Percentiles rank a stretch among this genome's conserved stretches.
Conservation (phyloP, 2,113 vertebrate genomes). For the Oryzias curvinotus region DNA sequence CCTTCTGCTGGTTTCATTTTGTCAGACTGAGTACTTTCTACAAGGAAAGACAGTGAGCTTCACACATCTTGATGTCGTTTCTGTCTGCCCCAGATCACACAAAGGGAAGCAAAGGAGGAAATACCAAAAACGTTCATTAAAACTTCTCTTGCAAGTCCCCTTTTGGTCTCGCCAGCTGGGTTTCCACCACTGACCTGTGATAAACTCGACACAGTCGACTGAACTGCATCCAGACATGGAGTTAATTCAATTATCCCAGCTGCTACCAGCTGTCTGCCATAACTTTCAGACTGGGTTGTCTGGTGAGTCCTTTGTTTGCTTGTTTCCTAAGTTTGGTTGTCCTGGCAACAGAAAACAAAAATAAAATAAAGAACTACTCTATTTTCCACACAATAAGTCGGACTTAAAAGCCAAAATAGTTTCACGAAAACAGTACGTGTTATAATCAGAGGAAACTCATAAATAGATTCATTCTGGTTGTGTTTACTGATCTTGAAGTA, state of each 20-base stretch:
- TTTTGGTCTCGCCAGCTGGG: constrained; percentile 25
- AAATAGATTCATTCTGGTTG: too few relatives aligned
- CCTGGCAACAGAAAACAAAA: too few relatives aligned
- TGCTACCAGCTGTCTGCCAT: constrained; percentile 24
- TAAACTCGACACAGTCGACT: constrained; percentile 15
- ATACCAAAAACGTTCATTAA: constrained; percentile 5
- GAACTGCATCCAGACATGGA: constrained; percentile 19
- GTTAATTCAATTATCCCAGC: constrained; percentile 28
- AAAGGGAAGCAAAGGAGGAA: constrained; percentile 13
- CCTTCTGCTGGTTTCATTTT: too few relatives aligned
- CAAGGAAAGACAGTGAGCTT: background rate
- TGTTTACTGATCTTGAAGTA: too few relatives aligned
- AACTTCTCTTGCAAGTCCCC: background rate
- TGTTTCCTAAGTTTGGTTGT: background rate
- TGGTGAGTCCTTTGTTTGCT: background rate
- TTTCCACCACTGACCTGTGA: constrained; percentile 36
- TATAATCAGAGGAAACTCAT: too few relatives aligned
- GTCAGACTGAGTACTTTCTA: too few relatives aligned
- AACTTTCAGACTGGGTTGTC: constrained; percentile 20
- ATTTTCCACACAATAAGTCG: too few relatives aligned
- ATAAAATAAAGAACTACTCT: too few relatives aligned
- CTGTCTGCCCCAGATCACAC: constrained; percentile 20
- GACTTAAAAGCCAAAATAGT: too few relatives aligned
- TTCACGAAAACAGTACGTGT: too few relatives aligned
- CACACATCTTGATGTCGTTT: constrained; percentile 9